phyloP scores from a whole-genome alignment of 92 coral and sea anemone genomes.

The Epizoanthus scotinus region DNA sequence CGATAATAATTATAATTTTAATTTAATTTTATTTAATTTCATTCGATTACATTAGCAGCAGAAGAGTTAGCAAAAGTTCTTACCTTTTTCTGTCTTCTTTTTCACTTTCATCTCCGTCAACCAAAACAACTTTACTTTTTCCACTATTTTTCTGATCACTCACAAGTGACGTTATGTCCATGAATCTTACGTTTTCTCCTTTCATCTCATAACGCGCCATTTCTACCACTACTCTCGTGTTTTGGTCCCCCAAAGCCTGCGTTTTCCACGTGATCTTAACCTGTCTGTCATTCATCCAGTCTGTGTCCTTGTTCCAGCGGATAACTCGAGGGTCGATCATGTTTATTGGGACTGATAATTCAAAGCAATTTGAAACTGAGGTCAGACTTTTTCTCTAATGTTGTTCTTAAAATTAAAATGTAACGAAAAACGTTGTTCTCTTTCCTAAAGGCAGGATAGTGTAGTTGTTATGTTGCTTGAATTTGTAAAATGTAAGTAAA shows the following conservation, averaged over 20 bases:
- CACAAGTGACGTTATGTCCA: neutral
- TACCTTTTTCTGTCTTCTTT: no score
- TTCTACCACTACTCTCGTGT: constrained; percentile 2
- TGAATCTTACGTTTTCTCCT: constrained; percentile 3
- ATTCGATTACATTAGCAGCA: no score
- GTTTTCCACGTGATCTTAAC: constrained; percentile 17
- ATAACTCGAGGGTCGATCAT: neutral
- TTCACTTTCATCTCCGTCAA: neutral
- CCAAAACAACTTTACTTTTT: constrained; percentile 1
- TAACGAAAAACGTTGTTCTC: no score
- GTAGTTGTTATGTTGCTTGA: no score
- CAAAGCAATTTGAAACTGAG: no score
- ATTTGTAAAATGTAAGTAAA: no score
- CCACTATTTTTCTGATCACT: constrained; percentile 33
- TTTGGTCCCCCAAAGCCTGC: constrained; percentile 4
- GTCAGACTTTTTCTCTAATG: no score
- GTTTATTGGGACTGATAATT: constrained; percentile 25
- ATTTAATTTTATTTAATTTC: no score
- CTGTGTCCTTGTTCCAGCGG: constrained; percentile 7
- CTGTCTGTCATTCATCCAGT: constrained; percentile 18
- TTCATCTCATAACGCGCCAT: constrained; percentile 23
- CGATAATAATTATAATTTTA: no score
- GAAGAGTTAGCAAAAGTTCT: no score
- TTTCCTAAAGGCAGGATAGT: no score
- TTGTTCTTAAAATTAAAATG: no score